Evolutionary conservation across 2,888 invertebrate species (phyloP), one percentile per base, ranked within the genome.

Genomic region (Elegia similella): DNA sequence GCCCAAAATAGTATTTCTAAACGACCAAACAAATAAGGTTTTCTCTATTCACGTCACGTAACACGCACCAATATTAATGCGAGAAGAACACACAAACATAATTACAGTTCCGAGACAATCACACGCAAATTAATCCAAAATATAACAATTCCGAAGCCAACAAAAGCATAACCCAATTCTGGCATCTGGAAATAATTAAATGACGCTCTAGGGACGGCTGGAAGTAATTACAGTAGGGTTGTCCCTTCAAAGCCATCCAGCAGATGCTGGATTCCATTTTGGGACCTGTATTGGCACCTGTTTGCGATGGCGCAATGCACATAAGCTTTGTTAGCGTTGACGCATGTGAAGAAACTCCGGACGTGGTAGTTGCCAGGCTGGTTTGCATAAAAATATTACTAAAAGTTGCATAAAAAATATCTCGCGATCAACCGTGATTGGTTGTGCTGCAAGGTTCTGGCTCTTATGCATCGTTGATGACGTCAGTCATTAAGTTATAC

Each of bases 191-290:
- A 55, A 46, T 55, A 55, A 55, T 55, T 55, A 55, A 55, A 55
- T 44, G 55, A 46, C 16, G 46, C 55, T 34, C 55, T 7, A 23
- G 55, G 55, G 61, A 58, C 53, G 59, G 55, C 57, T 59, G 60
- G 61, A 56, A 60, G 63, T 63, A 63, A 63, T 63, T 63, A 63
- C 59, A 12, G 53, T 57, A 60, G 53, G 59, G 63, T 60, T 55
- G 63, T 63, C 61, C 61, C 63, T 62, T 59, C 17, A 30, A 17
- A 32, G 34, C 23, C 23, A 5, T 23, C 46, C 55, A 42, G 52
- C 34, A 34, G 32, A 10, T 34, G 50, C 34, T 50, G 12, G 34
- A 6, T 34, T 50, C 50, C 38, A 1, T 17, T 34, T 50, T 16
- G 34, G 5, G 6, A 17, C 10, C 10, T 3, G 12, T 46, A 10